Base-by-base conservation (phyloP, 2,113 vertebrate genomes). In the Oncorhynchus keta region DNA sequence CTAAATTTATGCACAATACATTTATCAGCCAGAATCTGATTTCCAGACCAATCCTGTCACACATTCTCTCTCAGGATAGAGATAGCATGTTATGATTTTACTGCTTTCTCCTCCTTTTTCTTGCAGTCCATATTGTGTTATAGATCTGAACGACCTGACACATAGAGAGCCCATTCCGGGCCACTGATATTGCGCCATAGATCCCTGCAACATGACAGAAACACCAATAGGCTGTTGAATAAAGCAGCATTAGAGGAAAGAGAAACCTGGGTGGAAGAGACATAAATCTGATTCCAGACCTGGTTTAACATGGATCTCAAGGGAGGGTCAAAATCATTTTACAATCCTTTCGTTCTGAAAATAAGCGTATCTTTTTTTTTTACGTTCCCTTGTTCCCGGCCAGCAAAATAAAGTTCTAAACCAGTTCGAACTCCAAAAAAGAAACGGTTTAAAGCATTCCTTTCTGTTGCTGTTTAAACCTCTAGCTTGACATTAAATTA, bases 181-280 rank as follows among this genome's bases (percentile, higher is more conserved):
- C 78, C 75, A 87, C 84, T 85, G 88, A 93, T 92, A 92, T 92
- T 91, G 84, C 84, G 30, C 89, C 87, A 91, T 92, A 90, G 88
- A 92, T 92, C 89, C 88, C 83, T 87, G 82, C 84, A 84, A 88
- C 76, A 80, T 92, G 90, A 91, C 92, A 91, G 90, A 87, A 90
- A 92, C 89, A 91, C 88, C 89, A 92, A 91, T 90, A 90, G 81
- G 79, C 79, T 76, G 81, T 83, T 86, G 88, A 90, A 90, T 85
- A 91, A 91, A 92, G 89, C 91, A 81, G 85, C 88, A 90, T 91
- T 90, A 89, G 83, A 84, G 89, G 86, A 85, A 89, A 91, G 88
- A 91, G 90, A 90, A 90, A 91, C 85, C 86, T 86, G 84, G 45
- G 78, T 55, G 73, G 85, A 86, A 89, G 75, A 83, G 76, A 80